Conservation (phyloP, 2,113 vertebrate species). For the Paratilapia polleni region DNA sequence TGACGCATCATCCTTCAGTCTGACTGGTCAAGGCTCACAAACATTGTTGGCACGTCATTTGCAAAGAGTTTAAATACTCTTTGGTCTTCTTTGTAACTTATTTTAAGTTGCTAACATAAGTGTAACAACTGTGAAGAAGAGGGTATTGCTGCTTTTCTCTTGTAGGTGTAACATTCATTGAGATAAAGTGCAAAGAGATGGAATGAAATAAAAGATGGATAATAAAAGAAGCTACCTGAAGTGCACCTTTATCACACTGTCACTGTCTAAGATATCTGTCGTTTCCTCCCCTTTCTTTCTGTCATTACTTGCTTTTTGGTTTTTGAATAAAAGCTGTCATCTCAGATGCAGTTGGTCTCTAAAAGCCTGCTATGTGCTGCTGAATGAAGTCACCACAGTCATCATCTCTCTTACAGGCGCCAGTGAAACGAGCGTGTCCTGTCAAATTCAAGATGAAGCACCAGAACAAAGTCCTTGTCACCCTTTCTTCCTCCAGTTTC, state of each 20-base stretch:
- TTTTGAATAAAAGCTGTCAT: slow-evolving; percentile 3
- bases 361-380: slow-evolving; percentile 41
- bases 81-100: not conserved
- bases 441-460: slow-evolving; percentile 61
- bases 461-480: slow-evolving; percentile 12
- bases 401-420: slow-evolving; percentile 57
- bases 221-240: not conserved
- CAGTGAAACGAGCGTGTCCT: slow-evolving; percentile 45
- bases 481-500: not conserved
- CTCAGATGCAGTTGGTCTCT: slow-evolving; percentile 10
- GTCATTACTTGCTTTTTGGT: not conserved
- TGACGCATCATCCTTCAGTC: not conserved
- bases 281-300: not conserved
- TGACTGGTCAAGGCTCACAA: not conserved
- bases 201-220: not conserved
- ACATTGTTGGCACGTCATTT: not conserved
- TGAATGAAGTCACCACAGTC: slow-evolving; percentile 66
- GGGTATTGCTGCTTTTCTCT: not conserved
- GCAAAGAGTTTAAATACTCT: not conserved
- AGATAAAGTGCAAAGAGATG: not conserved
- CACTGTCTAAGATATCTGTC: not conserved
- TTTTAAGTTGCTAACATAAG: not conserved
- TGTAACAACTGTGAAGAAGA: not conserved
- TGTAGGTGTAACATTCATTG: not conserved
- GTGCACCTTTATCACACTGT: not conserved